Percentiles rank a stretch among this genome's conserved stretches.
phyloP scores from a whole-genome alignment of 2,797 vertebrate species.

The Chiloscyllium punctatum region DNA sequence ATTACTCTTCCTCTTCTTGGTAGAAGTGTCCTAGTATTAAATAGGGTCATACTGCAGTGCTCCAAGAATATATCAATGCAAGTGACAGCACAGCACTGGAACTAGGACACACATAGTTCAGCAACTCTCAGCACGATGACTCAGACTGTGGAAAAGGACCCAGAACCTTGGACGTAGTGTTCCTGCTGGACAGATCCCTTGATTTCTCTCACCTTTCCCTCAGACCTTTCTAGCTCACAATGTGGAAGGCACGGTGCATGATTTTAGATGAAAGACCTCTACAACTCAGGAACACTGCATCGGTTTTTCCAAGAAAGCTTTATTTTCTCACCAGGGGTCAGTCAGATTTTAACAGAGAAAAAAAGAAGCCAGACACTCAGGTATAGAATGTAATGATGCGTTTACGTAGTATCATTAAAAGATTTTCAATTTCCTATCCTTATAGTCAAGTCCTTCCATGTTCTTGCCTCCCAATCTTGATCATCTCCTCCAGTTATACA shows the following conservation, averaged over 20 bases:
- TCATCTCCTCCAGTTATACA: background rate
- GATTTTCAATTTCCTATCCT: no score
- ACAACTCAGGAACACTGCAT: background rate
- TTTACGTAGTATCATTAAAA: background rate
- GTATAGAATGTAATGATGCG: background rate
- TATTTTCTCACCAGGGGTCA: background rate
- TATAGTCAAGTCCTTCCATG: background rate
- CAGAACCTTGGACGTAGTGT: background rate
- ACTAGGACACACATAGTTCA: background rate
- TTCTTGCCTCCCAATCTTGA: background rate
- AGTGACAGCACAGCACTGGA: background rate
- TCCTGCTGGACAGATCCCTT: background rate
- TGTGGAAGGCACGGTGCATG: background rate
- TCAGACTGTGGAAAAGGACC: background rate
- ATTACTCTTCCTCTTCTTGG: background rate
- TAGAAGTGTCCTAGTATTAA: constrained; percentile 17
- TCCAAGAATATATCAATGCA: background rate
- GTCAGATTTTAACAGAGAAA: background rate
- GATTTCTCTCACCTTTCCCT: background rate
- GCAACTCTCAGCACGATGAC: background rate
- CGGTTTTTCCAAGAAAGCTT: background rate
- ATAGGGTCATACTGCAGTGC: background rate
- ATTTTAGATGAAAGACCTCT: background rate
- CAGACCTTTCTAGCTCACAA: background rate
- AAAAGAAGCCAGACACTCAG: background rate